Base-by-base conservation (phyloP, 2,797 vertebrate genomes). In the Iguana delicatissima region DNA sequence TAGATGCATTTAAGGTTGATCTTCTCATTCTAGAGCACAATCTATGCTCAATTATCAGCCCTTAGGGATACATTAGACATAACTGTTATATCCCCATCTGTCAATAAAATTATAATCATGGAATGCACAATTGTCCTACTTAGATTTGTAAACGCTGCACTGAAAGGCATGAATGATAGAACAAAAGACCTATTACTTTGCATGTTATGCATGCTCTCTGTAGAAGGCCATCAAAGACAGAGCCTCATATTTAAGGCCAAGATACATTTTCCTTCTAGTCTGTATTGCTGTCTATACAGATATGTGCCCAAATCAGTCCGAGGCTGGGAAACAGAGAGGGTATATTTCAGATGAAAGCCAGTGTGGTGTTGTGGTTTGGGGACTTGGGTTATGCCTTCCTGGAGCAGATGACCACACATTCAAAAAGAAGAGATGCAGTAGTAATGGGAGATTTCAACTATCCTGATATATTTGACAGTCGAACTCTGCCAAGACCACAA, bases 81-180 rank as follows among this genome's bases (percentile, higher is more conserved):
- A 97, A 96, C 96, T 96, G 95, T 96, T 96, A 96, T 95, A 95
- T 96, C 95, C 95, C 95, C 94, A 95, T 95, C 94, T 96, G 95
- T 96, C 96, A 96, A 96, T 96, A 97, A 96, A 96, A 96, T 96
- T 94, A 96, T 96, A 94, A 96, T 96, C 92, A 92, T 0, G 29
- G 92, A 96, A 95, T 94, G 92, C 90, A 94, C 92, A 94, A 95
- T 95, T 96, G 95, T 95, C 88, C 57, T 96, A 94, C 94, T 95
- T 96, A n/a, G 87, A 93, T 94, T 96, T 95, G 95, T 94, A 92
- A 96, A 96, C 89, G 94, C 94, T 90, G 93, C 91, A 55, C 1
- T 1, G 90, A 92, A 95, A 94, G 92, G 90, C 92, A 94, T 88
- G 93, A 95, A 84, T 79, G 94, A 93, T 93, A 10, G 95, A 93